These are phyloP conservation scores for Physeter macrocephalus DNA, from an alignment of 2,113 vertebrate genomes.

Conservation along the genomic window DNA sequence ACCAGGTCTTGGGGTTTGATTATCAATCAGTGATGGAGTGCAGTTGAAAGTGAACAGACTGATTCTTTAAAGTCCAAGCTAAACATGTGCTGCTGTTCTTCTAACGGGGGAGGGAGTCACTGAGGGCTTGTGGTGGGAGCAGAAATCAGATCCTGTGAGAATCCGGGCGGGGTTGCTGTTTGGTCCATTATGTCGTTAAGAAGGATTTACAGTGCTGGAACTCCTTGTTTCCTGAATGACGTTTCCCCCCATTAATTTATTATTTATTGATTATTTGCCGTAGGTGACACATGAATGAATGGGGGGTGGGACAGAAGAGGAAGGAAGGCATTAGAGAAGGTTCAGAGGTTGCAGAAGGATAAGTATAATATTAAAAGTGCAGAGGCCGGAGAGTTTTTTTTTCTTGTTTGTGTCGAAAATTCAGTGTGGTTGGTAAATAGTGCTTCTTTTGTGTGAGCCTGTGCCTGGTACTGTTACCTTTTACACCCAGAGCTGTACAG, in stretches of 20 bases:
- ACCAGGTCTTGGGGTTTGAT: neutral
- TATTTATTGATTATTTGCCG: neutral
- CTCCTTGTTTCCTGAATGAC: neutral
- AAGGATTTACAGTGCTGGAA: neutral
- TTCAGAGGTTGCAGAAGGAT: neutral
- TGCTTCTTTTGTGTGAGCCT: neutral
- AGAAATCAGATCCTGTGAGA: constrained; percentile 33
- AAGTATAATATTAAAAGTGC: neutral
- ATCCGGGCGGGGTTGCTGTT: neutral
- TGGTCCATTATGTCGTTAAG: neutral
- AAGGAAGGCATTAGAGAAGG: neutral
- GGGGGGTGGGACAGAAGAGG: neutral
- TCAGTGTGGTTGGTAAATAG: neutral
- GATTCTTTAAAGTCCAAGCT: constrained; percentile 36
- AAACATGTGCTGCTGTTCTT: neutral
- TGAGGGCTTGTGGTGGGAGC: neutral
- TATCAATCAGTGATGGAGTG: constrained; percentile 18
- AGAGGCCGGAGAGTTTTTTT: neutral
- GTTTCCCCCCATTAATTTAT: neutral
- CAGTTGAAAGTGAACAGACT: constrained; percentile 36
- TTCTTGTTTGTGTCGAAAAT: constrained; percentile 21
- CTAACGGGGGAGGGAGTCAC: constrained; percentile 35
- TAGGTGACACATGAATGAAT: neutral
- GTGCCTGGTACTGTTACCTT: neutral
- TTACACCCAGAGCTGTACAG: neutral